A percentile compares a stretch with the other conserved stretches of the same genome.
These are phyloP conservation scores for Zeus faber DNA, from an alignment of 2,113 vertebrate genomes.

Conservation along the genomic window DNA sequence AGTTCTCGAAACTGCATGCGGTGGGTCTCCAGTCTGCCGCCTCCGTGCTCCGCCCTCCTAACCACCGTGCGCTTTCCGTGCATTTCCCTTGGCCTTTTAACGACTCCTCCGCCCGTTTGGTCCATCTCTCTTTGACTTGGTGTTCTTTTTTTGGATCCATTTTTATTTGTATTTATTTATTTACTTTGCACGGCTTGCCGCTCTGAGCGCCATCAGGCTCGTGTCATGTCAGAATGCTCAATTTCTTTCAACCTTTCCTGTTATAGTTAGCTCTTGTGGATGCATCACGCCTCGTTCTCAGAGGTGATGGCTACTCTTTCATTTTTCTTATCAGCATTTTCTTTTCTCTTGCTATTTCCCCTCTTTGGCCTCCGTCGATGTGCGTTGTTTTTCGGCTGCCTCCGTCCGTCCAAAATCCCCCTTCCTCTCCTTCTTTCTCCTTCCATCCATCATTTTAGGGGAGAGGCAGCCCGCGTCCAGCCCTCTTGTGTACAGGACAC, in stretches of 20 bases:
- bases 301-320: too few species aligned
- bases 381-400: constrained; percentile 18
- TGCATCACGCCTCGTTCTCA: too few species aligned
- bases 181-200: constrained; percentile 57
- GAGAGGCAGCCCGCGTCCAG: too few species aligned
- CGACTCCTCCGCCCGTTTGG: constrained; percentile 28
- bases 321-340: constrained; percentile 42
- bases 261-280: constrained; percentile 58
- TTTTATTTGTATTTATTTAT: constrained; percentile 56
- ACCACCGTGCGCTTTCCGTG: constrained; percentile 34
- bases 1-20: constrained; percentile 40
- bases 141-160: constrained; percentile 30
- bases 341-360: constrained; percentile 30
- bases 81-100: constrained; percentile 38
- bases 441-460: too few species aligned
- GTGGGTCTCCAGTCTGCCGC: constrained; percentile 30
- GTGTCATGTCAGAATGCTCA: constrained; percentile 67
- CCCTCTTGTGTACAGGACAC: constrained; percentile 60
- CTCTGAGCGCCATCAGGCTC: constrained; percentile 65
- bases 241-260: constrained; percentile 34
- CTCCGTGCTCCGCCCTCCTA: constrained; percentile 36
- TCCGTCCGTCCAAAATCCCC: not conserved
- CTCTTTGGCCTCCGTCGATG: constrained; percentile 27
- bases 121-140: constrained; percentile 24
- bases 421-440: too few species aligned